Conservation (phyloP, 1,140 invertebrate genomes). For the Drosophila rufa region DNA sequence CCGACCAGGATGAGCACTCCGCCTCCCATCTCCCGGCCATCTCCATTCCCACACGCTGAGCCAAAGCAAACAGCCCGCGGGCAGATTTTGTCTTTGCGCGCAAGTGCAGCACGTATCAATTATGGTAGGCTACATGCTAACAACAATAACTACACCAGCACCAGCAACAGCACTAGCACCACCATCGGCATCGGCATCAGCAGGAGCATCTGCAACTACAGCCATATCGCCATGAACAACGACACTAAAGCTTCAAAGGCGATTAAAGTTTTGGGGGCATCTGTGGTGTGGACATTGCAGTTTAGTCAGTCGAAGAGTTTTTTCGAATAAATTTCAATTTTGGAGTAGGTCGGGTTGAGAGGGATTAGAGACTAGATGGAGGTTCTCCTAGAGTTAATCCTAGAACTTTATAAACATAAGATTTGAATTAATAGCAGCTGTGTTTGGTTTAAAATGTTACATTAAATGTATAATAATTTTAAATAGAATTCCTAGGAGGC, state of each 20-base stretch:
- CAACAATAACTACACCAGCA: constrained; percentile 50
- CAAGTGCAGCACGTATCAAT: constrained; percentile 80
- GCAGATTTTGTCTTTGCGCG: constrained; percentile 79
- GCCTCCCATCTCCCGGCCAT: background rate
- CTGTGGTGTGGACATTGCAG: constrained; percentile 16
- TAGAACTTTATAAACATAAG: background rate
- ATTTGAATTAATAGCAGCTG: no score
- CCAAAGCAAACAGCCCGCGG: constrained; percentile 75
- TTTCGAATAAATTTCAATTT: constrained; percentile 15
- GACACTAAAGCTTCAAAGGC: constrained; percentile 55
- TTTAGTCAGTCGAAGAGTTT: constrained; percentile 14
- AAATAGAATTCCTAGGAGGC: no score
- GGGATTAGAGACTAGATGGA: background rate
- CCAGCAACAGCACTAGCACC: constrained; percentile 6
- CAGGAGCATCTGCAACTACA: constrained; percentile 16
- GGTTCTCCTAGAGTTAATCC: background rate
- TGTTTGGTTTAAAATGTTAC: no score
- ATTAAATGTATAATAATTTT: no score
- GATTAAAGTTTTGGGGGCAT: constrained; percentile 39
- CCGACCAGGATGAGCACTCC: constrained; percentile 37
- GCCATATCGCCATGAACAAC: constrained; percentile 53
- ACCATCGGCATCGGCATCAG: constrained; percentile 4
- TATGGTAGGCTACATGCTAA: constrained; percentile 52
- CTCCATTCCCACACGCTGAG: constrained; percentile 32
- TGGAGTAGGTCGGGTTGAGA: background rate